Evolutionary conservation across 2,888 invertebrate genomes (phyloP), one percentile per base, ranked within the genome.

Genomic region (Monochamus alternatus): DNA sequence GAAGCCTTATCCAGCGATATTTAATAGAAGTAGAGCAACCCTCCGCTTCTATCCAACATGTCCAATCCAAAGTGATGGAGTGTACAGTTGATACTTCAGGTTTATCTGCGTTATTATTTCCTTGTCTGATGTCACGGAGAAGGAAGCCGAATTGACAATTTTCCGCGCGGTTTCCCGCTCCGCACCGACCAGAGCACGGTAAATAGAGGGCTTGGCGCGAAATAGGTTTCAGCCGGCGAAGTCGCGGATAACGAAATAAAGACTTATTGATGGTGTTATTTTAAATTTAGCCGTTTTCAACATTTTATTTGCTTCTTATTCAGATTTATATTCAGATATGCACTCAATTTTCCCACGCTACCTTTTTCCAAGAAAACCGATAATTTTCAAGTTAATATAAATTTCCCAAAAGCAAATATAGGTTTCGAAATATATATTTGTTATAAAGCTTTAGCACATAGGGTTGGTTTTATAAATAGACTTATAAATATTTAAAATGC

Each of bases 141-240:
- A 85, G 82, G 85, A 85, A 86, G 84, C 85, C 91, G 91, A 92
- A 92, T 92, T 92, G 92, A 89, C 92, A 92, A 92, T 93, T 92
- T 92, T 92, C 92, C 92, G 92, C 91, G 90, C 91, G 91, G 92
- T 92, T 92, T 92, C 91, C 90, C 79, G 75, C 78, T 81, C 77
- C 84, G 82, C 85, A 84, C 85, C 70, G 60, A 62, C 62, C 70
- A 62, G 62, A 70, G 70, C 83, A 85, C 85, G 84, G 86, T 85
- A 87, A 86, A 86, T 87, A 82, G 86, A 84, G 82, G 84, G 86
- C 85, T 86, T 84, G 86, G 82, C 83, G 82, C 83, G 82, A 86
- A 84, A 80, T 84, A 84, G 83, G 82, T 83, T 83, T 85, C 82
- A 82, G 81, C 80, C 81, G 81, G 83, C 80, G 83, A 79, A 83